A percentile compares a stretch with the other conserved stretches of the same genome.
Evolutionary conservation across 2,113 vertebrate genomes (phyloP).

Genomic region (Ardeotis arabs): DNA sequence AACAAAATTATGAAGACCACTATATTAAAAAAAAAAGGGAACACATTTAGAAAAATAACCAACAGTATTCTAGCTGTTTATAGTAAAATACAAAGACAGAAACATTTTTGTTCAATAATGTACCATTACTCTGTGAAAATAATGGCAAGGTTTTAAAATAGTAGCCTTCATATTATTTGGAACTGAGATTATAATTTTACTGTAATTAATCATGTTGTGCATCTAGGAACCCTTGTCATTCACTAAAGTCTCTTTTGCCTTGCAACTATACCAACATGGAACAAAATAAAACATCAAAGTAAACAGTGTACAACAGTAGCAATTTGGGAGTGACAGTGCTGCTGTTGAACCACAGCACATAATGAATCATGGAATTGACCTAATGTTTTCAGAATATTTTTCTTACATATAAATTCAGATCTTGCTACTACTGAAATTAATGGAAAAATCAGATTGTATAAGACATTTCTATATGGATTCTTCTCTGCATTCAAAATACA

Average conservation of each 20-base stretch:
- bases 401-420: background rate
- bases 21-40: background rate
- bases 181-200: background rate
- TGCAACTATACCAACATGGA: background rate
- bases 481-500: background rate
- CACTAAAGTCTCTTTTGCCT: background rate
- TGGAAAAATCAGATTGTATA: background rate
- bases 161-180: background rate
- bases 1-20: background rate
- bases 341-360: background rate
- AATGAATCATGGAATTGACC: background rate
- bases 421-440: background rate
- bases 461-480: accelerated
- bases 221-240: background rate
- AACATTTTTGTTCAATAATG: accelerated
- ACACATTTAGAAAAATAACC: background rate
- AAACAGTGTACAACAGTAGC: background rate
- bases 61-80: background rate
- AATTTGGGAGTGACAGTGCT: background rate
- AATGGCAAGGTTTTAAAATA: background rate
- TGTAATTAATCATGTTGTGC: background rate
- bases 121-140: background rate
- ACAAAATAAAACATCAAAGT: background rate
- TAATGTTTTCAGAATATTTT: background rate
- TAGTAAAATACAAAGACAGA: background rate